Percentiles rank a stretch among this genome's conserved stretches.
Conservation (phyloP, 2,888 invertebrate genomes). For the Andrena haemorrhoa region DNA sequence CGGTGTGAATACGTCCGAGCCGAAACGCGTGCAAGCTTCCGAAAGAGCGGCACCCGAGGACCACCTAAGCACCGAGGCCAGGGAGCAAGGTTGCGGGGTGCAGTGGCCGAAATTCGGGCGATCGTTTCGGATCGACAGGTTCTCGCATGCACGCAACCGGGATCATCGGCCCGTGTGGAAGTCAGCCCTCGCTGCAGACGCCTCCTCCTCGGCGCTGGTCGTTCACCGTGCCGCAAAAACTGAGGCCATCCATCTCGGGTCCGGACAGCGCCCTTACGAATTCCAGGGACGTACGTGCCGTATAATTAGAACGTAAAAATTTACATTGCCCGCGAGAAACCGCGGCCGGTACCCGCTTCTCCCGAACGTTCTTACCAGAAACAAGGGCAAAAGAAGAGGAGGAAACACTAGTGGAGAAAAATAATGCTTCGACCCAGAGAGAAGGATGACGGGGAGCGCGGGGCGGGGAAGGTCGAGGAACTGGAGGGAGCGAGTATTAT, state of each 20-base stretch:
- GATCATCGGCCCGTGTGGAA: slow-evolving; percentile 67
- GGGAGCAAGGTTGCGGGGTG: background rate
- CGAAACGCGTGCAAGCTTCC: too few relatives aligned
- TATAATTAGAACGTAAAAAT: slow-evolving; percentile 82
- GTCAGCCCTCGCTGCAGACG: slow-evolving; percentile 68
- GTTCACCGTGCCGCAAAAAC: slow-evolving; percentile 75
- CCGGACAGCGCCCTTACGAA: slow-evolving; percentile 77
- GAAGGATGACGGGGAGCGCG: slow-evolving; percentile 9
- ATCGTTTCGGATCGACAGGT: slow-evolving; percentile 53
- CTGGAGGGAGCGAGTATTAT: slow-evolving; percentile 50
- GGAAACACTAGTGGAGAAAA: slow-evolving; percentile 13
- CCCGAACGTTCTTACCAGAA: slow-evolving; percentile 41
- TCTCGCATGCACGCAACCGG: slow-evolving; percentile 60
- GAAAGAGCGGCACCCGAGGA: background rate
- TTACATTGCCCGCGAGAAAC: slow-evolving; percentile 75
- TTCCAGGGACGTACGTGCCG: slow-evolving; percentile 79
- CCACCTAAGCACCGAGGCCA: background rate
- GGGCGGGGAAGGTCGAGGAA: slow-evolving; percentile 23
- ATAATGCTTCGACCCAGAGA: slow-evolving; percentile 36
- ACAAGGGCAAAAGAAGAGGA: slow-evolving; percentile 42
- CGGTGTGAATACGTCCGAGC: too few relatives aligned
- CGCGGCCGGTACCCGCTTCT: slow-evolving; percentile 57
- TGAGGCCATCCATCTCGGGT: slow-evolving; percentile 75
- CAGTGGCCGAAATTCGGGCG: slow-evolving; percentile 48
- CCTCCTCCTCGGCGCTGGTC: slow-evolving; percentile 72